Evolutionary conservation across 2,888 invertebrate genomes (phyloP).

Genomic region (Lochmaea crataegi): DNA sequence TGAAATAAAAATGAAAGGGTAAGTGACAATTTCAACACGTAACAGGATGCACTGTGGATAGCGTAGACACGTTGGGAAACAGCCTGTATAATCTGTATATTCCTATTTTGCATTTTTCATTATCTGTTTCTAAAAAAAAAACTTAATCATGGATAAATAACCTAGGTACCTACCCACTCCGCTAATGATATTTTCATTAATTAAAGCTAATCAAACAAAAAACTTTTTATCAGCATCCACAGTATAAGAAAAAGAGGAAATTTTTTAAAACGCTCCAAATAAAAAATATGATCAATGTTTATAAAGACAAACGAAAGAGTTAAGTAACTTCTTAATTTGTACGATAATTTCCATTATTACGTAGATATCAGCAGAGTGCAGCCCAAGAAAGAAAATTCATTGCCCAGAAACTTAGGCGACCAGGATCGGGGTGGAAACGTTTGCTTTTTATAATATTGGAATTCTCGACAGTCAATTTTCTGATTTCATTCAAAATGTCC

Average conservation of each 20-base stretch:
- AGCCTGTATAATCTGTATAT: too few relatives aligned
- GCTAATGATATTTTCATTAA: constrained; percentile 19
- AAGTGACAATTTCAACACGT: too few relatives aligned
- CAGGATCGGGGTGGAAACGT: constrained; percentile 27
- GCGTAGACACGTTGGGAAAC: too few relatives aligned
- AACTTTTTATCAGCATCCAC: constrained; percentile 25
- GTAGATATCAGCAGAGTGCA: constrained; percentile 63
- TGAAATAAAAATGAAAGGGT: too few relatives aligned
- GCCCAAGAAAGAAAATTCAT: constrained; percentile 56
- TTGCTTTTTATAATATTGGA: neutral
- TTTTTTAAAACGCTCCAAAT: constrained; percentile 44
- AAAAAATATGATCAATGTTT: constrained; percentile 56
- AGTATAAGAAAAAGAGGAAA: neutral
- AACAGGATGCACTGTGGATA: too few relatives aligned
- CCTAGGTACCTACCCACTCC: neutral
- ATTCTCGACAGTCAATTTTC: neutral
- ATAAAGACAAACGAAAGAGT: constrained; percentile 53
- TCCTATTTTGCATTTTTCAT: too few relatives aligned
- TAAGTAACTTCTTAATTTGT: constrained; percentile 64
- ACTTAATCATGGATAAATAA: too few relatives aligned
- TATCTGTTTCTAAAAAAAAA: too few relatives aligned
- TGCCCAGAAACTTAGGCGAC: constrained; percentile 44
- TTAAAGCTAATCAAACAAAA: constrained; percentile 29
- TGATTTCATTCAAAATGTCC: neutral
- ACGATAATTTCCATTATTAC: constrained; percentile 66